Base-by-base conservation (phyloP, 64 coral and sea anemone species). In the Pocillopora damicornis region DNA sequence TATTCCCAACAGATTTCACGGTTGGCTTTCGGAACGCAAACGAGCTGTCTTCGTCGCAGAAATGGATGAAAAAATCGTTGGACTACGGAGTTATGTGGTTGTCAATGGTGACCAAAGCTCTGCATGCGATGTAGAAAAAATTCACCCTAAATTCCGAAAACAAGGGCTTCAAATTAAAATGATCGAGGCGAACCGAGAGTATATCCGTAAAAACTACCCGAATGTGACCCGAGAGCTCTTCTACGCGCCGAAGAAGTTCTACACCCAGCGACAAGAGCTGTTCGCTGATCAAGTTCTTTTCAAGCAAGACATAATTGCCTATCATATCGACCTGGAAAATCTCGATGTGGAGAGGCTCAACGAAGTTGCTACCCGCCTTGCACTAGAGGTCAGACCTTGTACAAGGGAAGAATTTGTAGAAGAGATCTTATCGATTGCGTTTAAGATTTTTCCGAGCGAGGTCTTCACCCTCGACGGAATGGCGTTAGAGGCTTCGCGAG, bases 191-290 rank as follows among this genome's bases (percentile, higher is more conserved):
- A 84, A 45, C 63, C 16, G 81, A 37, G 63, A 84, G 6, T 84
- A 25, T 13, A 84, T 84, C 57, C 63, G 81, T 14, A 51, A 84
- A 71, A 84, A 84, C 15, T 84, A 69, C 20, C 81, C 81, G 1
- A 84, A 84, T n/a, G 81, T 84, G 12, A 42, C 81, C 2, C 81
- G 63, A 68, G 81, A 84, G 81, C n/a, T 84, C 22, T 84, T 84
- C 34, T 84, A 13, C 15, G 81, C 81, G 1, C 81, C 81, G 34
- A 84, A 84, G 57, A 63, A 84, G 18, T 20, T 84, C 18, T 84
- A 84, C 64, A 64, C 81, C 4, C 35, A 38, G 18, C 81, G 81
- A 7, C 63, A 84, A 26, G 81, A 84, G 66, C 81, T 84, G 63
- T 84, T 84, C 37, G 37, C 36, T 35, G 81, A 84, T 22, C 63